Evolutionary conservation across 2,888 invertebrate species (phyloP).

Genomic region (Parnassius glacialis): DNA sequence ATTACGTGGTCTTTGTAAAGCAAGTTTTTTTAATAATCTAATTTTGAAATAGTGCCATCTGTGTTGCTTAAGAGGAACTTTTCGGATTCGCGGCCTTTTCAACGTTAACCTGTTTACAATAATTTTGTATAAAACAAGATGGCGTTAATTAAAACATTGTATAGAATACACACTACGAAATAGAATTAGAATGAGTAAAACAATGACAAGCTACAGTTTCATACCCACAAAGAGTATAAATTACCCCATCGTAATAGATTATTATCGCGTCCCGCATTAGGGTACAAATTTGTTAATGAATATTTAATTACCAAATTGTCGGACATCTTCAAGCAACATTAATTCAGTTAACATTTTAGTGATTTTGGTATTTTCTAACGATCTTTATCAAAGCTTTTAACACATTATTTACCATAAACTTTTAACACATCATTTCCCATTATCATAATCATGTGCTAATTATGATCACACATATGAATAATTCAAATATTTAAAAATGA

Average conservation of each 20-base stretch:
- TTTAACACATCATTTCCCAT: too few species aligned
- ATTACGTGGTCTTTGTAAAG: too few species aligned
- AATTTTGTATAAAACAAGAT: slow-evolving; percentile 1
- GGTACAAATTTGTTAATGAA: slow-evolving; percentile 38
- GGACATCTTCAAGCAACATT: neutral
- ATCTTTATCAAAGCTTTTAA: neutral
- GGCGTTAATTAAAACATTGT: neutral
- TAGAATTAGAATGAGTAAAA: neutral
- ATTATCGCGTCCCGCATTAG: slow-evolving; percentile 43
- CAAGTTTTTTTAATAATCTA: too few species aligned
- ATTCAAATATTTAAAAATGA: too few species aligned
- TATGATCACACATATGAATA: too few species aligned
- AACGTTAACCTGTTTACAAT: neutral
- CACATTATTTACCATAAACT: too few species aligned
- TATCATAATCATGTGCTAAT: neutral
- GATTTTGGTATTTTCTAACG: neutral
- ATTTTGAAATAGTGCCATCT: slow-evolving; percentile 17
- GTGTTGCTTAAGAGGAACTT: neutral
- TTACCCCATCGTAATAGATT: slow-evolving; percentile 11
- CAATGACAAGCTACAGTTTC: slow-evolving; percentile 5
- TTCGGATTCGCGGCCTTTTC: neutral
- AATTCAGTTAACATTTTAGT: neutral
- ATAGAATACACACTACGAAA: neutral
- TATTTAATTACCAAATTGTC: slow-evolving; percentile 25
- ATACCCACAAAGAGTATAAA: neutral